These are phyloP conservation scores for Trachelus iudaicus DNA, from an alignment of 2,888 invertebrate genomes.

Conservation along the genomic window DNA sequence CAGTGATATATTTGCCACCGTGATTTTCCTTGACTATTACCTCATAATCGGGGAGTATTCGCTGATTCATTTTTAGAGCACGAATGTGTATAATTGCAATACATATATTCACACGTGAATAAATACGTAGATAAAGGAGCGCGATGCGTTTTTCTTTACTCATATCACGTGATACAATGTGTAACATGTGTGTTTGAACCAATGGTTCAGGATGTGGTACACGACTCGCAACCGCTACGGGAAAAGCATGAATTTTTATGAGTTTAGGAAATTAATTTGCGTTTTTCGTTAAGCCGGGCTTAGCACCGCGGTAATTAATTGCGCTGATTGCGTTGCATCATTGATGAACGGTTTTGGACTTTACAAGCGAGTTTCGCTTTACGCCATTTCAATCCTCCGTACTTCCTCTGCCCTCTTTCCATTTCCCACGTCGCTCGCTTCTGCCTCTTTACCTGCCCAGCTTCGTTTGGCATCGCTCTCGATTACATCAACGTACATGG, in stretches of 20 bases:
- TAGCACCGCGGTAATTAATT: slow-evolving; percentile 65
- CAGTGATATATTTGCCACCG: too few relatives aligned
- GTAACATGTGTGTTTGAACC: neutral
- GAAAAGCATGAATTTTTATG: slow-evolving; percentile 55
- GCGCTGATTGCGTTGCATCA: slow-evolving; percentile 65
- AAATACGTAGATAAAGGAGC: slow-evolving; percentile 3
- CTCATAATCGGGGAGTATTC: too few relatives aligned
- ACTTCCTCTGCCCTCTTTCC: neutral
- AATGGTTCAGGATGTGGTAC: neutral
- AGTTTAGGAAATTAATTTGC: slow-evolving; percentile 65
- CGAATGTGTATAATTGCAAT: neutral
- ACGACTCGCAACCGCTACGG: neutral
- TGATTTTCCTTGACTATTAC: too few relatives aligned
- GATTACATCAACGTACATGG: neutral
- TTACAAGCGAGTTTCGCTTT: slow-evolving; percentile 2
- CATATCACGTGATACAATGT: neutral
- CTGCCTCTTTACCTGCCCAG: neutral
- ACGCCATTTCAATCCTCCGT: neutral
- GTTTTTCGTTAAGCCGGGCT: slow-evolving; percentile 61
- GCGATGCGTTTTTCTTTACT: neutral
- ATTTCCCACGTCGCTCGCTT: neutral
- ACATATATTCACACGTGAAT: neutral
- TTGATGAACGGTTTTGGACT: slow-evolving; percentile 61
- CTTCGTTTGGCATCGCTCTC: neutral
- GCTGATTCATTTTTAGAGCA: too few relatives aligned